phyloP scores from a whole-genome alignment of 92 coral and sea anemone genomes.

The Epizoanthus scotinus region DNA sequence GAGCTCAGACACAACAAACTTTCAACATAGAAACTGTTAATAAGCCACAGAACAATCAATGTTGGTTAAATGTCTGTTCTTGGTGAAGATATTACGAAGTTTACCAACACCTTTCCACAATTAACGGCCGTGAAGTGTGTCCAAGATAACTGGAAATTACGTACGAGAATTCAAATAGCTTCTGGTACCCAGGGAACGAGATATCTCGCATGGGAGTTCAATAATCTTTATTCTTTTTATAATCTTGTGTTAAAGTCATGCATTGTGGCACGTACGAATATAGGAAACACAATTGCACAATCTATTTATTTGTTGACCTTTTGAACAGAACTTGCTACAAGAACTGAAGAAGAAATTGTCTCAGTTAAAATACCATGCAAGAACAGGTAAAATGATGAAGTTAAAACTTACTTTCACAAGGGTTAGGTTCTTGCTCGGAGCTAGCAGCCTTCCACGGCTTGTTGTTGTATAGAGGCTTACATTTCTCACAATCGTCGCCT shows the following conservation, averaged over 20 bases:
- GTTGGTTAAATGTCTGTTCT: too few species aligned
- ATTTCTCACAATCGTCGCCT: slow-evolving; percentile 87
- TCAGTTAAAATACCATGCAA: not conserved
- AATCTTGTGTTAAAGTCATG: not conserved
- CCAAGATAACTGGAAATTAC: not conserved
- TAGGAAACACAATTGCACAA: not conserved
- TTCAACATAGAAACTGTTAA: too few species aligned
- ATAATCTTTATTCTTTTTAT: too few species aligned
- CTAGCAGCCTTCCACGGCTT: slow-evolving; percentile 87
- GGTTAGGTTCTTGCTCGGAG: slow-evolving; percentile 73
- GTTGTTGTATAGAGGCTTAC: slow-evolving; percentile 89
- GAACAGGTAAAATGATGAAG: not conserved
- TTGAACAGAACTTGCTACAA: not conserved
- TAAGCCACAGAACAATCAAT: too few species aligned
- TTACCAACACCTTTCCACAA: not conserved
- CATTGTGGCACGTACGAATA: not conserved
- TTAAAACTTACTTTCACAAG: slow-evolving; percentile 80
- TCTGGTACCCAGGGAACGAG: too few species aligned
- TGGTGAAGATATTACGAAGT: not conserved
- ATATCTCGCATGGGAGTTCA: not conserved
- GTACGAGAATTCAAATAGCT: not conserved
- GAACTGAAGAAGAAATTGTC: not conserved
- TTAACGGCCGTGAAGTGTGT: not conserved
- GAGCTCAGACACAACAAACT: too few species aligned
- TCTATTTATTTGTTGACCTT: slow-evolving; percentile 10